A percentile compares a stretch with the other conserved stretches of the same genome.
Conservation (phyloP, 2,888 invertebrate species). For the Diaphora mendica region DNA sequence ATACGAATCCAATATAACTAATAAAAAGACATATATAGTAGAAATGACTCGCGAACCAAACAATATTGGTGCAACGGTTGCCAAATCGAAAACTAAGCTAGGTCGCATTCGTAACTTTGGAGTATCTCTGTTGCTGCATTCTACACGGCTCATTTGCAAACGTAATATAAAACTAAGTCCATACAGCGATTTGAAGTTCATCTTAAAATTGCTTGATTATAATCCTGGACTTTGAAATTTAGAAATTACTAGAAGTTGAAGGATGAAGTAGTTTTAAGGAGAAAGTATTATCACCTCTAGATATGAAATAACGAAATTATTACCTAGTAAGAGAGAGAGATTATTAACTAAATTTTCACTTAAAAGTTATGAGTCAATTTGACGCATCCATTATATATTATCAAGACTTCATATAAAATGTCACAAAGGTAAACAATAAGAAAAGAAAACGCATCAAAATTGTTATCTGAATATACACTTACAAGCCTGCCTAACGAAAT, state of each 20-base stretch:
- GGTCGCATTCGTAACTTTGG: constrained; percentile 48
- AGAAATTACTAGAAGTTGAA: neutral
- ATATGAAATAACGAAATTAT: too few relatives aligned
- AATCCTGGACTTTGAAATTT: neutral
- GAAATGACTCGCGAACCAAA: constrained; percentile 45
- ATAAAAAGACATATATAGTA: constrained; percentile 50
- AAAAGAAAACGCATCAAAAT: constrained; percentile 6
- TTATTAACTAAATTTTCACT: too few relatives aligned
- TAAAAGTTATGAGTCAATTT: too few relatives aligned
- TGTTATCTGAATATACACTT: constrained; percentile 16
- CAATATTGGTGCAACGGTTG: constrained; percentile 66
- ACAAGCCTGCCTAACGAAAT: constrained; percentile 32
- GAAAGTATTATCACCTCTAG: too few relatives aligned
- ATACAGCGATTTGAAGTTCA: constrained; percentile 21
- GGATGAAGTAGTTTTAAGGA: too few relatives aligned
- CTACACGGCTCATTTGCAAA: constrained; percentile 53
- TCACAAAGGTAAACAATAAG: neutral
- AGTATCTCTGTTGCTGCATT: constrained; percentile 47
- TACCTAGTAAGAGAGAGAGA: too few relatives aligned
- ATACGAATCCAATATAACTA: constrained; percentile 49
- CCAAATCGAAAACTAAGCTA: constrained; percentile 79
- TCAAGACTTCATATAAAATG: too few relatives aligned
- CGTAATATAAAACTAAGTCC: constrained; percentile 39
- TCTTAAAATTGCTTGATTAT: neutral
- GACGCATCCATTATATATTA: too few relatives aligned